Percentiles rank a stretch among this genome's conserved stretches.
These are phyloP conservation scores for Nothocercus julius DNA, from an alignment of 2,113 vertebrate genomes.

Conservation along the genomic window DNA sequence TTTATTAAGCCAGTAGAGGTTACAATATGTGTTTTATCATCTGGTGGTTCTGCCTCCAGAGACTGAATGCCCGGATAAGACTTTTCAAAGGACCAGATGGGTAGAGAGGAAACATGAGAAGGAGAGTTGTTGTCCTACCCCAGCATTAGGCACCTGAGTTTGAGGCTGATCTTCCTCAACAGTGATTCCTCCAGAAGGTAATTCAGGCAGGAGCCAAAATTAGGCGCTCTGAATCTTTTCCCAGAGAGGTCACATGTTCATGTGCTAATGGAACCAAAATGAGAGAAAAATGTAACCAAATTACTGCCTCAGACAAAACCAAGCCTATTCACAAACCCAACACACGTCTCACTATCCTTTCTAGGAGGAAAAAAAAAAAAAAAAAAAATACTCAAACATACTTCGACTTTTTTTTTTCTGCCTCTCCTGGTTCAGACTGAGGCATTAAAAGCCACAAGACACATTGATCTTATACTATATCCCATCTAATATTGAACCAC, in stretches of 20 bases:
- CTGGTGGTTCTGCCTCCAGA: background rate
- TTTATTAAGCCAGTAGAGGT: background rate
- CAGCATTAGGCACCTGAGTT: background rate
- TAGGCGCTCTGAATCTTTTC: background rate
- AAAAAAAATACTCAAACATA: background rate
- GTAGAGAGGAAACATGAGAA: background rate
- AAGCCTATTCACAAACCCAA: background rate
- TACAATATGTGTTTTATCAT: background rate
- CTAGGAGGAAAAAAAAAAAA: background rate
- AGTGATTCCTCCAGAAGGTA: background rate
- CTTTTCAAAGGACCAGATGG: background rate
- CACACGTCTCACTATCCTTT: background rate
- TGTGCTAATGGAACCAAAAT: background rate
- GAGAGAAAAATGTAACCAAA: background rate
- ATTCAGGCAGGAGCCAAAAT: background rate
- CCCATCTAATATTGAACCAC: slow-evolving; percentile 4
- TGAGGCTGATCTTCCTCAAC: background rate
- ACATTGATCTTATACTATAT: slow-evolving; percentile 38
- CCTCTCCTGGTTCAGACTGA: slow-evolving; percentile 11
- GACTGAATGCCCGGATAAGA: background rate
- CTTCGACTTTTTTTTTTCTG: slow-evolving; percentile 35
- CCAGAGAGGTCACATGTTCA: background rate
- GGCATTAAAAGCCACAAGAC: background rate
- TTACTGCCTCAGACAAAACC: background rate
- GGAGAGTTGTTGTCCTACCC: background rate